phyloP scores from a whole-genome alignment of 2,113 vertebrate species.

The Nothoprocta perdicaria region DNA sequence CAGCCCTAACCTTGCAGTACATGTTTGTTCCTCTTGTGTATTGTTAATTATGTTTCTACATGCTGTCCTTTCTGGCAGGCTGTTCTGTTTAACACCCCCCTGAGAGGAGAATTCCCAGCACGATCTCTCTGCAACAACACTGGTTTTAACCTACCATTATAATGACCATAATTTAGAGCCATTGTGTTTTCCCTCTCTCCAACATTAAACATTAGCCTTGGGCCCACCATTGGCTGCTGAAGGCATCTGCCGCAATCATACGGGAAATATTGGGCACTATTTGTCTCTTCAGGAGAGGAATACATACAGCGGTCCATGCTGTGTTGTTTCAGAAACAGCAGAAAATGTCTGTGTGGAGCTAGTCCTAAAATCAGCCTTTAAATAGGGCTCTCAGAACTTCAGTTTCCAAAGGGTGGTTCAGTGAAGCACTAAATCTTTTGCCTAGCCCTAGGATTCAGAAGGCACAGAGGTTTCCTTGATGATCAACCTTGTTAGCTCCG shows the following conservation, averaged over 20 bases:
- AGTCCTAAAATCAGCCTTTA: slow-evolving; percentile 25
- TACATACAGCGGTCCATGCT: background rate
- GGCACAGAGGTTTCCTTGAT: slow-evolving; percentile 41
- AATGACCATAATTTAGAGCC: slow-evolving; percentile 54
- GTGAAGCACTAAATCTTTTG: slow-evolving; percentile 52
- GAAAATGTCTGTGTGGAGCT: background rate
- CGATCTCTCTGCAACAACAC: slow-evolving; percentile 13
- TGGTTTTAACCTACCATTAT: slow-evolving; percentile 51
- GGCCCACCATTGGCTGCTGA: slow-evolving; percentile 6
- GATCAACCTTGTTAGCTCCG: slow-evolving; percentile 62
- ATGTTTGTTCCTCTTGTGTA: slow-evolving; percentile 4
- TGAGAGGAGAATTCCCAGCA: slow-evolving; percentile 37
- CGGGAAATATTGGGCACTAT: slow-evolving; percentile 27
- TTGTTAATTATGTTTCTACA: slow-evolving; percentile 45
- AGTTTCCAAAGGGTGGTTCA: slow-evolving; percentile 13
- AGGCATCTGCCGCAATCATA: slow-evolving; percentile 31
- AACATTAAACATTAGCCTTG: slow-evolving; percentile 43
- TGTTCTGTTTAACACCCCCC: slow-evolving; percentile 22
- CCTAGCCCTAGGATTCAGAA: slow-evolving; percentile 7
- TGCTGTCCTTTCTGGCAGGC: background rate
- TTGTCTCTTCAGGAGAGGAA: slow-evolving; percentile 25
- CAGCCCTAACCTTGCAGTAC: background rate
- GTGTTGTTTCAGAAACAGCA: background rate
- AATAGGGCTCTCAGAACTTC: slow-evolving; percentile 9
- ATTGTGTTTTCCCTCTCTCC: background rate